A percentile compares a stretch with the other conserved stretches of the same genome.
Conservation (phyloP, 2,888 invertebrate species). For the Anthophora plumipes region DNA sequence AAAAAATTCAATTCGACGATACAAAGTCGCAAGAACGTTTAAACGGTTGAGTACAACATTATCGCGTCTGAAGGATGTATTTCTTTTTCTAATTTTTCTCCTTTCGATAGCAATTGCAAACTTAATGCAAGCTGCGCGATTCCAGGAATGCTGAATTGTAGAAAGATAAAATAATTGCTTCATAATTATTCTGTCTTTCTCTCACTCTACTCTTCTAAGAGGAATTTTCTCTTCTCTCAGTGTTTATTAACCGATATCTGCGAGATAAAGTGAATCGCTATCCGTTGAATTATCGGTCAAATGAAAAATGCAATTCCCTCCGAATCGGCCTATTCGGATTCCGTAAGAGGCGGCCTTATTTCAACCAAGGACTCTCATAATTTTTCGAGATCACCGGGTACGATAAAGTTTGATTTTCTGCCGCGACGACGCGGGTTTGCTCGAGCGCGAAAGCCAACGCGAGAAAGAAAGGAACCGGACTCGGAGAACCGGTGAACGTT, state of each 20-base stretch:
- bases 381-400: conserved; percentile 63
- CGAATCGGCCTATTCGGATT: conserved; percentile 40
- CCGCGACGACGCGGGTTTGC: conserved; percentile 58
- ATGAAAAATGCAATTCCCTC: conserved; percentile 33
- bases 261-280: no score
- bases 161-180: conserved; percentile 4
- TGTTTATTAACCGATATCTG: background rate
- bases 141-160: conserved; percentile 4
- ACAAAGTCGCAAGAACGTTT: conserved; percentile 18
- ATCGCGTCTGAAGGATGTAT: conserved; percentile 12
- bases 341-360: conserved; percentile 65
- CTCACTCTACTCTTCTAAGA: background rate
- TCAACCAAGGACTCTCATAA: conserved; percentile 64
- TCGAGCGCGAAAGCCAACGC: conserved; percentile 66
- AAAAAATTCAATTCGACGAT: conserved; percentile 10
- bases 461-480: conserved; percentile 67
- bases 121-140: background rate
- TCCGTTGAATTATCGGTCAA: no score
- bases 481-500: conserved; percentile 42
- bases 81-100: no score
- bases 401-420: conserved; percentile 70
- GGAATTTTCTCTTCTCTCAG: background rate
- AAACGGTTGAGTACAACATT: conserved; percentile 29
- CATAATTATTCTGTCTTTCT: conserved; percentile 12
- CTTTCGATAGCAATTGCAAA: background rate